These are phyloP conservation scores for Troides helena DNA, from an alignment of 2,888 invertebrate species.

Conservation along the genomic window DNA sequence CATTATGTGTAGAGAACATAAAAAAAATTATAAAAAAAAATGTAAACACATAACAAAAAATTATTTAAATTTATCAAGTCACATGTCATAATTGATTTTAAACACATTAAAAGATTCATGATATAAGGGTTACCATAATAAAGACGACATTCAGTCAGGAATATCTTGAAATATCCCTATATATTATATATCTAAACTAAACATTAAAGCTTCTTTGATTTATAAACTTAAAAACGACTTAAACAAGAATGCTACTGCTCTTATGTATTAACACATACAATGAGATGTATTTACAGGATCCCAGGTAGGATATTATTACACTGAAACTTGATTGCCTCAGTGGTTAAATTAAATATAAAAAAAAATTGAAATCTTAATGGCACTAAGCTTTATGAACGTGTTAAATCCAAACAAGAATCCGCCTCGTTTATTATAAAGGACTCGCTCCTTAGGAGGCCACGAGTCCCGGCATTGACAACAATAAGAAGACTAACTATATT, in stretches of 20 bases:
- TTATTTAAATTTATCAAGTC: background rate
- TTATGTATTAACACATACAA: slow-evolving; percentile 17
- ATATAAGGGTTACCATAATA: background rate
- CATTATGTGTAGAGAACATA: slow-evolving; percentile 7
- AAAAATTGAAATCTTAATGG: slow-evolving; percentile 18
- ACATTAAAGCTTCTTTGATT: slow-evolving; percentile 74
- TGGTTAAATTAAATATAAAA: slow-evolving; percentile 15
- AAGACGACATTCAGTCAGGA: slow-evolving; percentile 5
- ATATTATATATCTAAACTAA: slow-evolving; percentile 41
- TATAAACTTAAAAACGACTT: slow-evolving; percentile 50
- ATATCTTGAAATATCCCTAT: background rate
- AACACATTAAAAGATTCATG: background rate
- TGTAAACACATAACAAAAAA: background rate
- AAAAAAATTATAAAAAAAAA: slow-evolving; percentile 11
- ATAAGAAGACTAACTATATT: no score
- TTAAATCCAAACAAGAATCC: slow-evolving; percentile 3
- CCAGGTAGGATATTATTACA: slow-evolving; percentile 20
- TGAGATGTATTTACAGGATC: slow-evolving; percentile 26
- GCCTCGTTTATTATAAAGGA: background rate
- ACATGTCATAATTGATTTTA: background rate
- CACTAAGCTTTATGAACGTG: slow-evolving; percentile 19
- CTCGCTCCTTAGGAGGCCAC: no score
- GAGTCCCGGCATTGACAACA: no score
- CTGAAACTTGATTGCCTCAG: slow-evolving; percentile 16
- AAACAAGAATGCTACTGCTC: slow-evolving; percentile 41